phyloP scores from a whole-genome alignment of 2,888 invertebrate genomes.

The Latrodectus hesperus region DNA sequence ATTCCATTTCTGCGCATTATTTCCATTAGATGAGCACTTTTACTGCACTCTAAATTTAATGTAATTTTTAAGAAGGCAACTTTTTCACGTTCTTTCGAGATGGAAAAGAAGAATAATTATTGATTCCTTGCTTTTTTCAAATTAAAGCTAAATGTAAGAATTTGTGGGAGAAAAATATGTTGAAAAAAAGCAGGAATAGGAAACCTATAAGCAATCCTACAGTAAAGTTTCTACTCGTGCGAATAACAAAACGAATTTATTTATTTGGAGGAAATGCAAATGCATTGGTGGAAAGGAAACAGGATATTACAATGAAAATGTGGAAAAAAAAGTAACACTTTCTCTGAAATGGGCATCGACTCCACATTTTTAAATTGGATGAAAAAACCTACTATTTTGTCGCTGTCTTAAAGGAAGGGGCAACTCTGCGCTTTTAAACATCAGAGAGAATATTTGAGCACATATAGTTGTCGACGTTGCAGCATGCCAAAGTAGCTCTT shows the following conservation, averaged over 20 bases:
- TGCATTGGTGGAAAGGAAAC: background rate
- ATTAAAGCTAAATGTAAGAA: slow-evolving; percentile 8
- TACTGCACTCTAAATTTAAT: slow-evolving; percentile 1
- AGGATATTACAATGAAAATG: background rate
- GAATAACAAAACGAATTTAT: slow-evolving; percentile 37
- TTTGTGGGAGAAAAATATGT: background rate
- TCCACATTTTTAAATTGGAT: slow-evolving; percentile 44
- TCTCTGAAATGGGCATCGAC: slow-evolving; percentile 1
- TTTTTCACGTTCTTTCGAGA: background rate
- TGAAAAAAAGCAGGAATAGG: background rate
- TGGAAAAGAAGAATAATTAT: slow-evolving; percentile 26
- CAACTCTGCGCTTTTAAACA: background rate
- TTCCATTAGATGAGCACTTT: slow-evolving; percentile 49
- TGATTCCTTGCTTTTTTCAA: slow-evolving; percentile 10
- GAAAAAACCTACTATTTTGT: background rate
- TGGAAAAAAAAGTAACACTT: background rate
- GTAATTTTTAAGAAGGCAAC: slow-evolving; percentile 31
- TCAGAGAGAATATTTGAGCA: slow-evolving; percentile 50
- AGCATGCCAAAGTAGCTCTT: background rate
- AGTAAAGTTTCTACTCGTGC: background rate
- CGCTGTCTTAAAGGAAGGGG: background rate
- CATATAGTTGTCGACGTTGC: slow-evolving; percentile 8
- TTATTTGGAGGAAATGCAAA: slow-evolving; percentile 47
- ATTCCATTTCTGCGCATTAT: slow-evolving; percentile 9
- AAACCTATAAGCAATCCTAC: background rate